A percentile compares a stretch with the other conserved stretches of the same genome.
These are phyloP conservation scores for Dermatophagoides farinae DNA, from an alignment of 1,140 invertebrate species.

Conservation along the genomic window DNA sequence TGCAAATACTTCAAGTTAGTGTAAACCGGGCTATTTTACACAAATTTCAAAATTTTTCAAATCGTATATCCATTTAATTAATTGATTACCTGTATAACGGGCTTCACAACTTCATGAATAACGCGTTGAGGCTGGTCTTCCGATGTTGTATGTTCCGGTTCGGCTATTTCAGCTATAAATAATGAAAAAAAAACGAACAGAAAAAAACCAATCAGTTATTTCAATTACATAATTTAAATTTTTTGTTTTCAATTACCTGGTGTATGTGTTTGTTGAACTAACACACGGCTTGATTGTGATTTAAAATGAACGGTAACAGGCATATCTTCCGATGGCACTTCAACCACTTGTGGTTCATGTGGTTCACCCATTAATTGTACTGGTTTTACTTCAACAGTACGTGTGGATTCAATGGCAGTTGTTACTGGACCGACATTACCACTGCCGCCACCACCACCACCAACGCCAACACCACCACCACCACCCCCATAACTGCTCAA, in stretches of 20 bases:
- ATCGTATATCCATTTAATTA: too few species aligned
- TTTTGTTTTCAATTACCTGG: neutral
- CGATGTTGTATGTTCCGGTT: slow-evolving; percentile 5
- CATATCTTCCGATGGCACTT: neutral
- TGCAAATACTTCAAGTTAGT: too few species aligned
- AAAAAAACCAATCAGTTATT: too few species aligned
- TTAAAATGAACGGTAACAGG: slow-evolving; percentile 6
- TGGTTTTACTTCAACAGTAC: slow-evolving; percentile 4
- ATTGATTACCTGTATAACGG: slow-evolving; percentile 8
- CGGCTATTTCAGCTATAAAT: neutral
- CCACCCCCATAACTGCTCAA: neutral
- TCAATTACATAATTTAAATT: neutral
- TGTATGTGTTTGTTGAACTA: slow-evolving; percentile 9
- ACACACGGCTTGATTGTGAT: slow-evolving; percentile 5
- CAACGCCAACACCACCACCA: neutral
- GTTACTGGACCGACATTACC: neutral
- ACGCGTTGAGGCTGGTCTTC: slow-evolving; percentile 11
- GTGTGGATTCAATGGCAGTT: neutral
- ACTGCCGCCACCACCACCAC: neutral
- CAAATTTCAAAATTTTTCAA: too few species aligned
- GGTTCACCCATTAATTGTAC: neutral
- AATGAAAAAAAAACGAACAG: neutral
- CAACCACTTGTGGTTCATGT: slow-evolving; percentile 4
- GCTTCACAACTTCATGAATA: slow-evolving; percentile 10
- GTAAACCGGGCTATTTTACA: too few species aligned